Conservation (phyloP, 2,113 vertebrate species). For the human region GRCh38 chr9:29485501-29486000, state of each 20-base stretch:
- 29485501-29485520: not conserved
- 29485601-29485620: not conserved
- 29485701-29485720: not conserved
- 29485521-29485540: not conserved
- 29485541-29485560: not conserved
- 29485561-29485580: not conserved
- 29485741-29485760: not conserved
- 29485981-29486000: not conserved
- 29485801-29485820: not conserved
- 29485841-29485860: not conserved
- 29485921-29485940: not conserved
- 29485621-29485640: not conserved
- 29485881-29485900: not conserved
- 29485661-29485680: not conserved
- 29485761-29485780: not conserved
- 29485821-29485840: not conserved
- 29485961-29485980: not conserved
- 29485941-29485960: not conserved
- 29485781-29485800: not conserved
- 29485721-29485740: not conserved
- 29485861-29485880: not conserved
- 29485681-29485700: not conserved
- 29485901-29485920: not conserved
- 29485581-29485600: not conserved
- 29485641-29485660: constrained; percentile 9